These are phyloP conservation scores for Moxostoma hubbsi DNA, from an alignment of 2,797 vertebrate species.

Conservation along the genomic window DNA sequence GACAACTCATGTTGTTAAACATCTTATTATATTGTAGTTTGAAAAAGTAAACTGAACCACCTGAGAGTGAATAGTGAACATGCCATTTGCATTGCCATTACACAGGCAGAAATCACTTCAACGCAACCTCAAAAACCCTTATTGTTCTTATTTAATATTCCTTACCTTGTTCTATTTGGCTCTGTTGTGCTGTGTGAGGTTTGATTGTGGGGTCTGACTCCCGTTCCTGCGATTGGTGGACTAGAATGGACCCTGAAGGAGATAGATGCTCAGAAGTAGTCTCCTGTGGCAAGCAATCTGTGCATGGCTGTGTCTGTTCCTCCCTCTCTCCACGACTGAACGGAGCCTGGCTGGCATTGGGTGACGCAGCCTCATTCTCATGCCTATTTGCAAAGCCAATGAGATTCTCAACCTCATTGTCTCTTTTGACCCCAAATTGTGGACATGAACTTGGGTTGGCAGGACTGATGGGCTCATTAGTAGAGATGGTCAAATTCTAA, in stretches of 20 bases:
- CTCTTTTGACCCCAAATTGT: slow-evolving; percentile 1
- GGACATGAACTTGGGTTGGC: background rate
- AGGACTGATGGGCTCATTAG: background rate
- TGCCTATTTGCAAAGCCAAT: slow-evolving; percentile 31
- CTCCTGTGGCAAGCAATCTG: slow-evolving; percentile 34
- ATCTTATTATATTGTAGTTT: background rate
- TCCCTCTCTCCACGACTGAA: slow-evolving; percentile 12
- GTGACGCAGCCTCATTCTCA: slow-evolving; percentile 30
- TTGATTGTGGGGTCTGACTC: background rate
- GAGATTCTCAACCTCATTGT: slow-evolving; percentile 28
- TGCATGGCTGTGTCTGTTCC: slow-evolving; percentile 22
- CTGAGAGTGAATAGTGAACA: too few relatives aligned
- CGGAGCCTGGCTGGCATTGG: slow-evolving; percentile 23
- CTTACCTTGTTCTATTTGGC: slow-evolving; percentile 18
- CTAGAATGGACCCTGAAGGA: slow-evolving; percentile 1
- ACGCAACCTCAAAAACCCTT: background rate
- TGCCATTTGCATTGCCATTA: slow-evolving; percentile 23
- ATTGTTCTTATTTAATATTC: background rate
- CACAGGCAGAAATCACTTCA: background rate
- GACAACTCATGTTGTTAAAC: background rate
- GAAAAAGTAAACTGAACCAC: background rate
- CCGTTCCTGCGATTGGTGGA: background rate
- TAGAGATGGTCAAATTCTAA: background rate
- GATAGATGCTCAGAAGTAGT: slow-evolving; percentile 17
- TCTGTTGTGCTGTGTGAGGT: background rate